Conservation (phyloP, 2,113 vertebrate genomes). For the Oreamnos americanus region DNA sequence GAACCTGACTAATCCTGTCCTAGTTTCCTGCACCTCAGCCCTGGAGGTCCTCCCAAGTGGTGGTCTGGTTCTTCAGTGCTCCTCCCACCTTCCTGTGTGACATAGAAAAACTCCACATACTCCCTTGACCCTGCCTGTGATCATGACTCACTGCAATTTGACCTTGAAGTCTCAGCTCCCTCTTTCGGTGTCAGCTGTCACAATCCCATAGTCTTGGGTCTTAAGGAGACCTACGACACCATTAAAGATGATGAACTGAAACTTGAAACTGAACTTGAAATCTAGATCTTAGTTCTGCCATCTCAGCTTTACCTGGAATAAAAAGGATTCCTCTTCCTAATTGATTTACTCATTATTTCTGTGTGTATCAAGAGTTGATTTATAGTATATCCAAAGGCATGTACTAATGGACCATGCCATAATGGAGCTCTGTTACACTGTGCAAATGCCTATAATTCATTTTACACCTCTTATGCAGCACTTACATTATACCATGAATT, state of each 20-base stretch:
- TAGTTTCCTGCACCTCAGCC: no score
- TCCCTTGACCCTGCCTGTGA: background rate
- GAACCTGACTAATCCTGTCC: background rate
- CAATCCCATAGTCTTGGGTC: background rate
- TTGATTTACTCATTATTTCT: constrained; percentile 29
- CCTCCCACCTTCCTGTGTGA: background rate
- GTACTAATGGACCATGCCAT: constrained; percentile 24
- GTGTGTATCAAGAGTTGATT: constrained; percentile 18
- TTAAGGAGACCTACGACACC: background rate
- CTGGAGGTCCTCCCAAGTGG: background rate
- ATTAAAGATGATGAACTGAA: background rate
- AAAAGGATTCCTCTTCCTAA: background rate
- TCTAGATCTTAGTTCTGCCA: background rate
- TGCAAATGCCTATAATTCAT: constrained; percentile 14
- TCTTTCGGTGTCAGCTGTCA: background rate
- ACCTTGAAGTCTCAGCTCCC: background rate
- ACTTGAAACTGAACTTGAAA: background rate
- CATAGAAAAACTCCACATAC: background rate
- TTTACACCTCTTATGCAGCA: background rate
- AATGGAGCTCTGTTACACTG: background rate
- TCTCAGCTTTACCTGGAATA: background rate
- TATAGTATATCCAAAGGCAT: constrained; percentile 13
- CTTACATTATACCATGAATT: background rate
- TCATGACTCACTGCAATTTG: background rate
- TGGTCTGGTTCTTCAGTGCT: background rate